These are phyloP conservation scores for Cichlasoma orientale DNA, from an alignment of 2,797 vertebrate species.

Conservation along the genomic window DNA sequence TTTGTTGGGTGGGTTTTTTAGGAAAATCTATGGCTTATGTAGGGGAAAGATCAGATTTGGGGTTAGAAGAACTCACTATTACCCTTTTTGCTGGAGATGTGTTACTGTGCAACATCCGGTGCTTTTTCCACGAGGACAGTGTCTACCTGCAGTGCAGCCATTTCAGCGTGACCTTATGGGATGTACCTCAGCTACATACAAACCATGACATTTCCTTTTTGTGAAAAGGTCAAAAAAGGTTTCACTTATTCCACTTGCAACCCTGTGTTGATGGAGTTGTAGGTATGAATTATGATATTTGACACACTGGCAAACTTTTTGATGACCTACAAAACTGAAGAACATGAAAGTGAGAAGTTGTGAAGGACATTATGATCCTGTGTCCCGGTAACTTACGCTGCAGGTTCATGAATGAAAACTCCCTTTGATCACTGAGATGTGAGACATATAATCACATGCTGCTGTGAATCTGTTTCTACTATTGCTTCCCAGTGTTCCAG, in stretches of 20 bases:
- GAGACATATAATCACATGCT: background rate
- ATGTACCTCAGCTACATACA: background rate
- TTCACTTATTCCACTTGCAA: background rate
- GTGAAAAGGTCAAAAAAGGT: accelerated
- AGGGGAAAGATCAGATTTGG: background rate
- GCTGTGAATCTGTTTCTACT: background rate
- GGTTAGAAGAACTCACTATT: background rate
- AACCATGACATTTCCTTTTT: background rate
- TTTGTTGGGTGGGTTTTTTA: background rate
- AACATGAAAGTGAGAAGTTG: background rate
- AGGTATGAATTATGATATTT: background rate
- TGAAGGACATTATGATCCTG: background rate
- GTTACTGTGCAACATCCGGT: background rate
- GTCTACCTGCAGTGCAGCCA: background rate
- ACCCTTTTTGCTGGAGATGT: background rate
- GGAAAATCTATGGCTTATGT: background rate
- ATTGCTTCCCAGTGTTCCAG: background rate
- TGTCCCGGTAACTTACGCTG: background rate
- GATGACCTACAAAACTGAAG: background rate
- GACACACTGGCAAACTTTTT: background rate
- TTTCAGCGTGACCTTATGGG: background rate
- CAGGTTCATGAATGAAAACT: background rate
- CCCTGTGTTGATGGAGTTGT: accelerated
- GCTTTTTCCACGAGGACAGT: background rate
- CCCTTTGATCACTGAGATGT: background rate